Evolutionary conservation across 2,797 vertebrate genomes (phyloP).

Genomic region (Amblyopsis hoosieri): DNA sequence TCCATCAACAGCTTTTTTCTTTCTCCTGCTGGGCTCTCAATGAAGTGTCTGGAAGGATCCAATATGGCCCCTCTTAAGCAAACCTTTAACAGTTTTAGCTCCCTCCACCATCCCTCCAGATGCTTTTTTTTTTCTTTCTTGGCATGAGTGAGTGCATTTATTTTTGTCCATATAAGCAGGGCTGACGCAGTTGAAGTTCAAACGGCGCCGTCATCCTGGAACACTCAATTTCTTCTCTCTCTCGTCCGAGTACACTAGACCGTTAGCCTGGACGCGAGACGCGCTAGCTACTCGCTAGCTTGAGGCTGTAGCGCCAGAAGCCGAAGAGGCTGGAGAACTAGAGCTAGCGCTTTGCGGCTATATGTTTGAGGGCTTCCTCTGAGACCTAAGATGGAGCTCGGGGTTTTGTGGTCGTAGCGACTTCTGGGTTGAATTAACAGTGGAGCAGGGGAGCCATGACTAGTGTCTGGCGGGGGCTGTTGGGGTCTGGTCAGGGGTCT

Average conservation of each 20-base stretch:
- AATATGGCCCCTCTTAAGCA: slow-evolving; percentile 62
- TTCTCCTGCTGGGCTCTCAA: slow-evolving; percentile 58
- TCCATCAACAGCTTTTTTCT: slow-evolving; percentile 81
- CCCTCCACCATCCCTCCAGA: neutral
- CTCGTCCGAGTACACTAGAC: slow-evolving; percentile 1
- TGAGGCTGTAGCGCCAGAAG: slow-evolving; percentile 27
- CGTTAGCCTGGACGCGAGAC: too few species aligned
- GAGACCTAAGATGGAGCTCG: slow-evolving; percentile 59
- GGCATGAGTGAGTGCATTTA: slow-evolving; percentile 14
- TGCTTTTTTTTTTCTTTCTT: slow-evolving; percentile 1
- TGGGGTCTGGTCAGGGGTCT: slow-evolving; percentile 59
- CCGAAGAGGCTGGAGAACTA: slow-evolving; percentile 58
- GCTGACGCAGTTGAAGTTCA: slow-evolving; percentile 10
- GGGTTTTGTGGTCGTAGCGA: slow-evolving; percentile 57
- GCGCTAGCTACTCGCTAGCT: neutral
- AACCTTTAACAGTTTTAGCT: slow-evolving; percentile 2
- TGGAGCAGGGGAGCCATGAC: slow-evolving; percentile 60
- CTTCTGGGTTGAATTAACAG: slow-evolving; percentile 77
- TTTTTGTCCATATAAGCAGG: slow-evolving; percentile 16
- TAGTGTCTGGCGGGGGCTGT: slow-evolving; percentile 60
- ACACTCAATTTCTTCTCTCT: slow-evolving; percentile 9
- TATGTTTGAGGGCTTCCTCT: slow-evolving; percentile 65
- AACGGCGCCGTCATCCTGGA: slow-evolving; percentile 16
- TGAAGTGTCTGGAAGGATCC: slow-evolving; percentile 77
- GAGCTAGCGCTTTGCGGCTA: slow-evolving; percentile 57